These are phyloP conservation scores for Dermolepida albohirtum DNA, from an alignment of 2,888 invertebrate genomes.

Conservation along the genomic window DNA sequence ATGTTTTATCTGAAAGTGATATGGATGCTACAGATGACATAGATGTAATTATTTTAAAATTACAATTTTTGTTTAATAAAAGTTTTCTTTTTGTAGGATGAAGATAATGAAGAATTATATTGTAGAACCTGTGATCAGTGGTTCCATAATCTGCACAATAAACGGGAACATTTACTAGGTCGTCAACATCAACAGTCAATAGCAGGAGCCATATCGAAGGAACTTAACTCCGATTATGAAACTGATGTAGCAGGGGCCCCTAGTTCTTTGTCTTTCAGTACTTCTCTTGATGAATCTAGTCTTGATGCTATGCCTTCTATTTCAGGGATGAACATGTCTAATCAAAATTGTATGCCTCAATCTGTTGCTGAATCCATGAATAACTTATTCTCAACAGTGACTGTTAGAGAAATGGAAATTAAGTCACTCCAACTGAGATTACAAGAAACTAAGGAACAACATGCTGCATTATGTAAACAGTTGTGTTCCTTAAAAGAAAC, in stretches of 20 bases:
- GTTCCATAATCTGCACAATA: slow-evolving; percentile 71
- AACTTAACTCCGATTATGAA: slow-evolving; percentile 57
- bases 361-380: slow-evolving; percentile 61
- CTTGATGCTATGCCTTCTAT: slow-evolving; percentile 59
- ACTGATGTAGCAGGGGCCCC: slow-evolving; percentile 45
- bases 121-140: slow-evolving; percentile 71
- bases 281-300: slow-evolving; percentile 64
- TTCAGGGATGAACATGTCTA: slow-evolving; percentile 21
- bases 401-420: slow-evolving; percentile 63
- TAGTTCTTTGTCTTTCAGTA: slow-evolving; percentile 53
- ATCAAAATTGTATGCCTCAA: slow-evolving; percentile 46
- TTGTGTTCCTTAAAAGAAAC: slow-evolving; percentile 58
- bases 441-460: slow-evolving; percentile 56
- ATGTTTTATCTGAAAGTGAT: slow-evolving; percentile 65
- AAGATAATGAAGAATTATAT: slow-evolving; percentile 69
- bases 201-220: slow-evolving; percentile 63
- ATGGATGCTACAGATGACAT: slow-evolving; percentile 69
- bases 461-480: slow-evolving; percentile 59
- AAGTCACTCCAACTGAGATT: slow-evolving; percentile 57
- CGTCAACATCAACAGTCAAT: slow-evolving; percentile 68
- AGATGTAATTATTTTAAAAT: slow-evolving; percentile 60
- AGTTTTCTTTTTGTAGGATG: slow-evolving; percentile 63
- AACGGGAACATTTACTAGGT: slow-evolving; percentile 70
- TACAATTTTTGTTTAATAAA: neutral
- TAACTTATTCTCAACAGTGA: slow-evolving; percentile 57